phyloP scores from a whole-genome alignment of 2,113 vertebrate species.

The Dicentrarchus labrax region DNA sequence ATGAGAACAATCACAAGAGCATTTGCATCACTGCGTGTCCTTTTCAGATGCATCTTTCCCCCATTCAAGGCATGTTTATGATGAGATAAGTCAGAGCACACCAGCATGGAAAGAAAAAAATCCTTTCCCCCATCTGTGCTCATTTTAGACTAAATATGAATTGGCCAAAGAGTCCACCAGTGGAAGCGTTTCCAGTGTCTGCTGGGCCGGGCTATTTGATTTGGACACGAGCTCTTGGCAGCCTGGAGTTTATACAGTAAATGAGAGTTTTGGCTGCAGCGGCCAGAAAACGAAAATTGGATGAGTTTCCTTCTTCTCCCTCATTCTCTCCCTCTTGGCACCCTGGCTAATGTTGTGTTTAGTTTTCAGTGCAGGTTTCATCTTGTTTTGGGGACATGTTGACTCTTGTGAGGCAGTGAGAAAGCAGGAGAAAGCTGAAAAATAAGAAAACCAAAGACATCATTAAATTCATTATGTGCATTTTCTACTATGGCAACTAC shows the following conservation, averaged over 20 bases:
- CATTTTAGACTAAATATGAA: conserved; percentile 65
- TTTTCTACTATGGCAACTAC: background rate
- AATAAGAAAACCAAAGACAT: background rate
- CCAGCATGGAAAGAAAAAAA: conserved; percentile 36
- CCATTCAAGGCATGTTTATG: conserved; percentile 47
- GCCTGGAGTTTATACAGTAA: conserved; percentile 69
- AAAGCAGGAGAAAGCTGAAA: conserved; percentile 4
- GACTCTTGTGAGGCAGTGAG: conserved; percentile 31
- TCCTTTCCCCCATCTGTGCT: conserved; percentile 63
- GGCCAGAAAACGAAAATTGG: conserved; percentile 66
- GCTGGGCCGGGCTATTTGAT: conserved; percentile 68
- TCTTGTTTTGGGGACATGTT: conserved; percentile 58
- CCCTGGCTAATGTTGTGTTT: conserved; percentile 61
- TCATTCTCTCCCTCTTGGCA: conserved; percentile 61
- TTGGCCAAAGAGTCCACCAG: conserved; percentile 58
- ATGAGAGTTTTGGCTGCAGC: conserved; percentile 74
- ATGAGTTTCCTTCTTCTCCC: conserved; percentile 58
- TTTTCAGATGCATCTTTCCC: conserved; percentile 36
- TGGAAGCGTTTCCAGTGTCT: conserved; percentile 64
- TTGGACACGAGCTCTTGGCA: conserved; percentile 72
- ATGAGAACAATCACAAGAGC: conserved; percentile 38
- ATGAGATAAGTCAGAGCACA: conserved; percentile 45
- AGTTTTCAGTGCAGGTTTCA: conserved; percentile 61
- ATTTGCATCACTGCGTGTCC: conserved; percentile 37
- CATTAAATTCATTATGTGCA: background rate